Evolutionary conservation across 1,140 invertebrate species (phyloP).

Genomic region (Periplaneta americana): DNA sequence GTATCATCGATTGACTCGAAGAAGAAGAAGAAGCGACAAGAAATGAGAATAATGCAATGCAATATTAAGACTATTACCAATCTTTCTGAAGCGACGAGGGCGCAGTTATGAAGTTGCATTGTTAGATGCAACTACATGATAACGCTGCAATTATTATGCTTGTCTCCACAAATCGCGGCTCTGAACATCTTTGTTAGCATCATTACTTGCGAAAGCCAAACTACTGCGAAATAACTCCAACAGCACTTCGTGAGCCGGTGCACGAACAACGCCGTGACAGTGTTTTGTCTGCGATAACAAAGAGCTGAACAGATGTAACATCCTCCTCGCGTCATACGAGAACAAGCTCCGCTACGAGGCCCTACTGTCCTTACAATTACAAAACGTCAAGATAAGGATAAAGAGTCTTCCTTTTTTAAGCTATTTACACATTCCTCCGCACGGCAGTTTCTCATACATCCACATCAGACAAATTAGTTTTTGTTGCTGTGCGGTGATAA

Average conservation of each 20-base stretch:
- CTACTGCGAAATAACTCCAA: too few species aligned
- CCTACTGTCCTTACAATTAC: background rate
- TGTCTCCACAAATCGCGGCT: too few species aligned
- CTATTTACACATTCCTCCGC: background rate
- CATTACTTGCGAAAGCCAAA: background rate
- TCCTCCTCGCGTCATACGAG: background rate
- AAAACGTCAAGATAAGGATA: background rate
- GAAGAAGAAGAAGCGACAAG: too few species aligned
- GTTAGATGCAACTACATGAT: too few species aligned
- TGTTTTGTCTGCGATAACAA: background rate
- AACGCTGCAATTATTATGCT: too few species aligned
- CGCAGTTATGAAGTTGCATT: too few species aligned
- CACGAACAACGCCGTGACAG: background rate
- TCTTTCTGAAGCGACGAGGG: too few species aligned
- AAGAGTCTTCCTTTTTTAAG: background rate
- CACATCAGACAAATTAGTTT: background rate
- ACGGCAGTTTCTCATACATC: background rate
- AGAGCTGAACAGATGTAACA: background rate
- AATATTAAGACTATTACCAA: too few species aligned
- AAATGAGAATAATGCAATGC: too few species aligned
- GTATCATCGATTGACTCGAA: too few species aligned
- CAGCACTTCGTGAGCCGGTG: background rate
- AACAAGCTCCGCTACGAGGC: background rate
- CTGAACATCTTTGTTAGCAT: background rate
- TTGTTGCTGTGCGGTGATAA: background rate